These are phyloP conservation scores for Zosterops japonicus DNA, from an alignment of 2,113 vertebrate species.

Conservation along the genomic window DNA sequence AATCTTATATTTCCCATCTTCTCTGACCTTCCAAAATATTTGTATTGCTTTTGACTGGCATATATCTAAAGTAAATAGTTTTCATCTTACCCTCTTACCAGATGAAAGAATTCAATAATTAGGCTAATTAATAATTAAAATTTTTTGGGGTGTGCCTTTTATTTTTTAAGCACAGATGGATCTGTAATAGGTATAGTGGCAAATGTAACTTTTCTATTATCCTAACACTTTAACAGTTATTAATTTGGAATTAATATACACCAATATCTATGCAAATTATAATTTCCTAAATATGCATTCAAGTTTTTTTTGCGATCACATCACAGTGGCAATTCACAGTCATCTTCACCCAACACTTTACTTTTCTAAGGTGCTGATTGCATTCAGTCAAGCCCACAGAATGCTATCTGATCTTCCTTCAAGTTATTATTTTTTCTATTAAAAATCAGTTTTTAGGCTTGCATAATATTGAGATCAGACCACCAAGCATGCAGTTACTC, in stretches of 20 bases:
- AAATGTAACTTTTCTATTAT: background rate
- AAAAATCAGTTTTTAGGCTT: background rate
- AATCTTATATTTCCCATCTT: background rate
- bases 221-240: background rate
- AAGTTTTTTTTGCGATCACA: background rate
- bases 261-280: background rate
- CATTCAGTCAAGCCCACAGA: background rate
- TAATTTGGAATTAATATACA: background rate
- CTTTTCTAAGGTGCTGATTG: background rate
- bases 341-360: background rate
- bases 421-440: background rate
- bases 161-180: background rate
- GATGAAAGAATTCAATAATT: background rate
- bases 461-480: background rate
- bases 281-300: background rate
- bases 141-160: background rate
- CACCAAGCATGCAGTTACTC: background rate
- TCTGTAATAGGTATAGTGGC: background rate
- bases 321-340: background rate
- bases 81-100: background rate
- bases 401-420: background rate
- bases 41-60: background rate
- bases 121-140: background rate
- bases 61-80: background rate
- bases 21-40: background rate